Conservation (phyloP, 2,113 vertebrate genomes). For the Australoheros scitulus region DNA sequence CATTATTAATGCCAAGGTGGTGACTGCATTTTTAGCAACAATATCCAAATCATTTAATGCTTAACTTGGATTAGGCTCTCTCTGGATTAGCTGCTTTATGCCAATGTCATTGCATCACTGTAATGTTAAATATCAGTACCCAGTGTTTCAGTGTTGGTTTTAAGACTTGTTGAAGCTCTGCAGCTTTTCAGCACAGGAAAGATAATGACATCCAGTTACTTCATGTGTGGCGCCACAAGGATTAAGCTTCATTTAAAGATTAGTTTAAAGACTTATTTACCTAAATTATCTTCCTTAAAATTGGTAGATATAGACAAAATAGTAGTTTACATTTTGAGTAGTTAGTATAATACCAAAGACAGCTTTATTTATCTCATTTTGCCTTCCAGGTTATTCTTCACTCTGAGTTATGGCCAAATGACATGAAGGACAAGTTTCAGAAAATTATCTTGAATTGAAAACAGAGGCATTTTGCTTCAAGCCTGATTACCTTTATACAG, state of each 20-base stretch:
- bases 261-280: constrained; percentile 56
- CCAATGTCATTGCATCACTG: background rate
- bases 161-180: constrained; percentile 37
- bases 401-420: background rate
- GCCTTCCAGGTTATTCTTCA: background rate
- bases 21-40: background rate
- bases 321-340: constrained; percentile 41
- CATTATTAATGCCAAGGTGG: background rate
- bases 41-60: constrained; percentile 7
- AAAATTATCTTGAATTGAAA: background rate
- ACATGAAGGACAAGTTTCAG: background rate
- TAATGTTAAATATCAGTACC: background rate
- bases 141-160: background rate
- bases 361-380: constrained; percentile 6
- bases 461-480: background rate
- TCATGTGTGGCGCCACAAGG: constrained; percentile 62
- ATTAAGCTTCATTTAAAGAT: constrained; percentile 69
- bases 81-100: background rate
- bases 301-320: constrained; percentile 39
- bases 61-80: background rate
- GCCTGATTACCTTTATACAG: background rate
- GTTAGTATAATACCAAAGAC: background rate
- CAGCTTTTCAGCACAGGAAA: constrained; percentile 26
- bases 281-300: constrained; percentile 46
- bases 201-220: constrained; percentile 57